phyloP scores from a whole-genome alignment of 2,888 invertebrate genomes.

The Epirrhoe alternata region DNA sequence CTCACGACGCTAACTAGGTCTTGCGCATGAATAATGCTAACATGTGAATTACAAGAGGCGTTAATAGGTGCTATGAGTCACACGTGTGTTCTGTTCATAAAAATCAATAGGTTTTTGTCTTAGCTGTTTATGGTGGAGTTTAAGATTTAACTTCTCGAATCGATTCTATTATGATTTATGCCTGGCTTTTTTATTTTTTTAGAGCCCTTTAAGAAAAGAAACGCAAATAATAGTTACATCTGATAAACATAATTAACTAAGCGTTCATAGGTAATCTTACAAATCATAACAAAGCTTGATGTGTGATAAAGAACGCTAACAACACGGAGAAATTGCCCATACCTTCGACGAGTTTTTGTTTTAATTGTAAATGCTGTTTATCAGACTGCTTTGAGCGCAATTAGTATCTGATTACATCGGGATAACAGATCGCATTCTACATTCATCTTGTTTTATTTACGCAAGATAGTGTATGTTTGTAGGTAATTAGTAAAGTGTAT shows the following conservation, averaged over 20 bases:
- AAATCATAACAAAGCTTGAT: background rate
- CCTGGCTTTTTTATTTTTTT: too few species aligned
- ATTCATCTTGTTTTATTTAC: background rate
- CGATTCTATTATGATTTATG: too few species aligned
- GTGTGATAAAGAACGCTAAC: background rate
- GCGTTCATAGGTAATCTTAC: background rate
- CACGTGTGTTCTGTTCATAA: slow-evolving; percentile 54
- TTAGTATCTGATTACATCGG: slow-evolving; percentile 4
- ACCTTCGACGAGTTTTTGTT: background rate
- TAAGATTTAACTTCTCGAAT: too few species aligned
- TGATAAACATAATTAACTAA: background rate
- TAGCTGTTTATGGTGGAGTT: background rate
- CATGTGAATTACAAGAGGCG: slow-evolving; percentile 65
- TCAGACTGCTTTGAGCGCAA: background rate
- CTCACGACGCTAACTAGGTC: slow-evolving; percentile 62
- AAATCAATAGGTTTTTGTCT: slow-evolving; percentile 58
- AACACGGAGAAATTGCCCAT: background rate
- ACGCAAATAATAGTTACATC: background rate
- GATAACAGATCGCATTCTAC: background rate
- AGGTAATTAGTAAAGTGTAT: background rate
- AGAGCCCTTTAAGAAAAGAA: background rate
- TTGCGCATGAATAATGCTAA: slow-evolving; percentile 65
- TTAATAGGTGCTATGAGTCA: slow-evolving; percentile 66
- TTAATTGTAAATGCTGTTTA: background rate
- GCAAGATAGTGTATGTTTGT: background rate